These are phyloP conservation scores for Chionomys nivalis DNA, from an alignment of 2,113 vertebrate species.

Conservation along the genomic window DNA sequence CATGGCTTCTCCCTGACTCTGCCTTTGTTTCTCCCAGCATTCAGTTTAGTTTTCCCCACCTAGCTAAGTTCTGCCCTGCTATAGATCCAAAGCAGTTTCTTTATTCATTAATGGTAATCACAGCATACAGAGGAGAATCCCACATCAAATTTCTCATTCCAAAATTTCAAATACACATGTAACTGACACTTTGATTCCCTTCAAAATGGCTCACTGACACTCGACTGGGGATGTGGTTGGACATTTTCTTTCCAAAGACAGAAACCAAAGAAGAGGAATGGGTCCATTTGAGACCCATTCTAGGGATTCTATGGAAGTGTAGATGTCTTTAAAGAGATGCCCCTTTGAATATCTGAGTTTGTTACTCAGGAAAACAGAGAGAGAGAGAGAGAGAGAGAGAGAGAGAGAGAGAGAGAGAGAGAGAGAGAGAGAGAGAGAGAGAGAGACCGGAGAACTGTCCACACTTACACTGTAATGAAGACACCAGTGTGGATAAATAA, in stretches of 20 bases:
- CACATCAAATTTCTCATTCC: neutral
- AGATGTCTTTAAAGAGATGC: neutral
- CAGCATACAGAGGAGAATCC: no score
- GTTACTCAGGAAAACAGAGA: neutral
- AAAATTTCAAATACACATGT: neutral
- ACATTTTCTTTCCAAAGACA: conserved; percentile 14
- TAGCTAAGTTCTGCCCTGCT: no score
- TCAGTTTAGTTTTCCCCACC: no score
- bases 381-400: neutral
- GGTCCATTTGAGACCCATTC: neutral
- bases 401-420: neutral
- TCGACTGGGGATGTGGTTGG: neutral
- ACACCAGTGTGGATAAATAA: neutral
- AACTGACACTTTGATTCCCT: neutral
- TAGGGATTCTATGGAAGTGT: neutral
- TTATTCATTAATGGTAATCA: no score
- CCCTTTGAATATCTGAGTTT: neutral
- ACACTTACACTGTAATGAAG: neutral
- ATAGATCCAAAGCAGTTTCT: no score
- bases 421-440: neutral
- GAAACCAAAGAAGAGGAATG: neutral
- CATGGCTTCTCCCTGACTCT: no score
- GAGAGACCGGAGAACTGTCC: neutral
- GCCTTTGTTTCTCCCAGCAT: no score
- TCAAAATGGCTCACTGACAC: neutral